Evolutionary conservation across 2,888 invertebrate species (phyloP).

Genomic region (Lasioglossum leucozonium): DNA sequence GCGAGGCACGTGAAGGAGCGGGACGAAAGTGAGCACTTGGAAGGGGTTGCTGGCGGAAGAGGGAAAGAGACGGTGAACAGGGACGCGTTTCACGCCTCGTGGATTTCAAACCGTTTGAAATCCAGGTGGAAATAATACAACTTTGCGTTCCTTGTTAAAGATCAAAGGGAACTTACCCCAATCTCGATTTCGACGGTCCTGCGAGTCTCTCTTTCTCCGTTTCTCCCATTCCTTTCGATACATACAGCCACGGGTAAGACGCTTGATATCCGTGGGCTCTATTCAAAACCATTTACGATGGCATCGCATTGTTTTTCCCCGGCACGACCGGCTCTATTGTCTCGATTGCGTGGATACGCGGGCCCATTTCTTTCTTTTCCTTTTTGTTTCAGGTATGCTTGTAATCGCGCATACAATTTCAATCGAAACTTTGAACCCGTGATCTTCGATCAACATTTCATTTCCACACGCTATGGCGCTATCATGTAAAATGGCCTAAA

Average conservation of each 20-base stretch:
- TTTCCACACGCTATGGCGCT: neutral
- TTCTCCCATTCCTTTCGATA: conserved; percentile 39
- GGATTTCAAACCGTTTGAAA: conserved; percentile 80
- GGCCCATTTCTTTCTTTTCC: neutral
- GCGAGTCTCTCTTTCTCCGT: conserved; percentile 46
- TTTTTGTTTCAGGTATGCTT: neutral
- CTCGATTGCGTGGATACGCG: neutral
- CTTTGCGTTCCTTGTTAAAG: conserved; percentile 80
- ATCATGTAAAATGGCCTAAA: too few relatives aligned
- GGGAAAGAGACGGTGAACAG: conserved; percentile 68
- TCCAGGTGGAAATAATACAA: conserved; percentile 82
- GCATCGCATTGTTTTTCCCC: conserved; percentile 38
- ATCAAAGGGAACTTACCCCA: conserved; percentile 79
- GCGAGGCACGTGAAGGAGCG: conserved; percentile 49
- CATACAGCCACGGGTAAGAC: conserved; percentile 31
- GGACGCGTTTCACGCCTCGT: conserved; percentile 80
- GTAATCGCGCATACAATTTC: neutral
- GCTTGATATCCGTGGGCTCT: conserved; percentile 31
- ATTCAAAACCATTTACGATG: conserved; percentile 47
- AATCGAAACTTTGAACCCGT: neutral
- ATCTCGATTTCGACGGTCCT: conserved; percentile 69
- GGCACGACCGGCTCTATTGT: neutral
- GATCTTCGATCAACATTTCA: neutral
- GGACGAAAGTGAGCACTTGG: conserved; percentile 14
- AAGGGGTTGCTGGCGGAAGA: conserved; percentile 24